A percentile compares a stretch with the other conserved stretches of the same genome.
Evolutionary conservation across 2,888 invertebrate species (phyloP).

Genomic region (Rhagium mordax): DNA sequence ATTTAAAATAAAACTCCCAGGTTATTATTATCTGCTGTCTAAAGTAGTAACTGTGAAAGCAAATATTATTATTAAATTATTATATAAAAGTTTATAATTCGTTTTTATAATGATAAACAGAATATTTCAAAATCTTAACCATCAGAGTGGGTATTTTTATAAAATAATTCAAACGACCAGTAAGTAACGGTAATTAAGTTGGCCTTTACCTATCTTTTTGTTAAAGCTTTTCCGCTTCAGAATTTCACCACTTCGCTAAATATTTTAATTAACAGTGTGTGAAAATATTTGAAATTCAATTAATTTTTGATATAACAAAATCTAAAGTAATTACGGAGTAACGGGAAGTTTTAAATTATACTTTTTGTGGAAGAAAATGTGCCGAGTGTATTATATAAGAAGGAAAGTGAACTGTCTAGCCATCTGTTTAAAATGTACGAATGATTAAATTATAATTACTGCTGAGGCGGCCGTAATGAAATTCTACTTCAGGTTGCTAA

Average conservation of each 20-base stretch:
- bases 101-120: no score
- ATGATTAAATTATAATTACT: constrained; percentile 61
- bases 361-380: constrained; percentile 44
- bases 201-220: not conserved
- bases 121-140: no score
- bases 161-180: not conserved
- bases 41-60: no score
- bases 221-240: not conserved
- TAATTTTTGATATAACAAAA: constrained; percentile 25
- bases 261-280: constrained; percentile 9
- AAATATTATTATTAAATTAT: no score
- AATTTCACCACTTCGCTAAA: not conserved
- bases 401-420: constrained; percentile 55
- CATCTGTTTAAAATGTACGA: constrained; percentile 59
- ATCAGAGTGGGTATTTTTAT: not conserved
- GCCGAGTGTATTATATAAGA: constrained; percentile 50
- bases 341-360: constrained; percentile 52
- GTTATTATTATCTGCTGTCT: no score
- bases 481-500: constrained; percentile 57
- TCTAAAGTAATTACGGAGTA: constrained; percentile 50
- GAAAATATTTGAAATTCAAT: not conserved
- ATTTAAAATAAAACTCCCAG: no score
- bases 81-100: no score
- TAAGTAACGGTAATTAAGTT: not conserved
- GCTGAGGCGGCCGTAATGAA: constrained; percentile 56